A percentile compares a stretch with the other conserved stretches of the same genome.
Conservation (phyloP, 2,113 vertebrate species). For the Anthoscopus minutus region DNA sequence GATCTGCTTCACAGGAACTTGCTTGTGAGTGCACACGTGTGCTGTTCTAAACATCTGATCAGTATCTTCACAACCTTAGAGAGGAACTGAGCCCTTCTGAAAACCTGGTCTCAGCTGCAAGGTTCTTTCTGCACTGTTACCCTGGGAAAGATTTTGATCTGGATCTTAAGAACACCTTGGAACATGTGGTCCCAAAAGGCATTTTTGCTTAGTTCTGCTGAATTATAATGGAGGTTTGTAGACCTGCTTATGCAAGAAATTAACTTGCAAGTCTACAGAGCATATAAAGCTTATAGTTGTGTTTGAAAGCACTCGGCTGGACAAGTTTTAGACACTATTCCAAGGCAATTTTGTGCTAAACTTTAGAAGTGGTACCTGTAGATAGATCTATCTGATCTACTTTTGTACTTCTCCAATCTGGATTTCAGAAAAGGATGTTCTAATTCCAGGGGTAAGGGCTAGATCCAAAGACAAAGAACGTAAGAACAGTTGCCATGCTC, state of each 20-base stretch:
- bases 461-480: not conserved
- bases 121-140: not conserved
- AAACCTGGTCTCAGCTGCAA: not conserved
- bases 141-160: not conserved
- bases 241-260: not conserved
- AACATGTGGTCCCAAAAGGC: not conserved
- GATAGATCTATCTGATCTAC: not conserved
- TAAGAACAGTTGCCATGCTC: not conserved
- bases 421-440: not conserved
- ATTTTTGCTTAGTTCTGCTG: not conserved
- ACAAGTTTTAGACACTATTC: not conserved
- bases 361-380: not conserved
- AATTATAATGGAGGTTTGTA: not conserved
- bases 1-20: not conserved
- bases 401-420: not conserved
- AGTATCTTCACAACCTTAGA: not conserved
- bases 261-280: not conserved
- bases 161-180: not conserved
- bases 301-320: not conserved
- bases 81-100: not conserved
- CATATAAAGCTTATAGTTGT: not conserved
- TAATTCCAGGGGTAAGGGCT: not conserved
- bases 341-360: not conserved
- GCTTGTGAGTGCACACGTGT: not conserved
- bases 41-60: not conserved